Evolutionary conservation across 2,797 vertebrate genomes (phyloP).

Genomic region (Diplodus sargus): DNA sequence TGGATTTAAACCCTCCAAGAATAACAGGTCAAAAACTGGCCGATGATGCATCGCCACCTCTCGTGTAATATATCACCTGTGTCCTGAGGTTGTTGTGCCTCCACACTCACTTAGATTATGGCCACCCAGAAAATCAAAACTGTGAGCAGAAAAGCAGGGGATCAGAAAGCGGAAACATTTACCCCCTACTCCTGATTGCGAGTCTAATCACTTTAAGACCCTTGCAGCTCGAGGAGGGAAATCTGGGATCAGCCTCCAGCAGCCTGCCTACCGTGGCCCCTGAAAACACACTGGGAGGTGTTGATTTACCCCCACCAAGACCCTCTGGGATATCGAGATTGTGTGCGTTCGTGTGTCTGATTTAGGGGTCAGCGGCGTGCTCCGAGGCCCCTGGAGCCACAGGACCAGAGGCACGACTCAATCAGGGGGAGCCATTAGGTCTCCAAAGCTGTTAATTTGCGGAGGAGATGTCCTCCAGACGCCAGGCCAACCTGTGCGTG

Average conservation of each 20-base stretch:
- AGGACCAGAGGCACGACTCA: conserved; percentile 69
- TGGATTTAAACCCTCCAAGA: conserved; percentile 29
- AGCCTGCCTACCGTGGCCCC: conserved; percentile 70
- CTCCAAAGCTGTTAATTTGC: conserved; percentile 72
- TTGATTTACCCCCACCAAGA: conserved; percentile 79
- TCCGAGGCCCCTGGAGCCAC: conserved; percentile 58
- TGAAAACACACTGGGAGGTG: conserved; percentile 77
- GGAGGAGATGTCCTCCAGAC: conserved; percentile 68
- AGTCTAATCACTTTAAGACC: conserved; percentile 80
- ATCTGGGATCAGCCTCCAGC: conserved; percentile 77
- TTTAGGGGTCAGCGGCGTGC: conserved; percentile 66
- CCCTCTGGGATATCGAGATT: conserved; percentile 61
- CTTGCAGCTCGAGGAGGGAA: conserved; percentile 73
- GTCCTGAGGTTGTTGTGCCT: conserved; percentile 19
- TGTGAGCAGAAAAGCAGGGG: conserved; percentile 53
- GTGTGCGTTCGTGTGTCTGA: conserved; percentile 53
- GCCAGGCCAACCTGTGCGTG: conserved; percentile 52
- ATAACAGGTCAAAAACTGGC: conserved; percentile 1
- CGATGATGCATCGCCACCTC: background rate
- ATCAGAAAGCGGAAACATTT: conserved; percentile 77
- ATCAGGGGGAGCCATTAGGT: conserved; percentile 75
- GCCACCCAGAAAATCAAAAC: conserved; percentile 76
- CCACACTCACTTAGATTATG: conserved; percentile 42
- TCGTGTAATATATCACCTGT: conserved; percentile 34
- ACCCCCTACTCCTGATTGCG: conserved; percentile 73